Percentiles rank a stretch among this genome's conserved stretches.
These are phyloP conservation scores for Epinephelus cyanopodus DNA, from an alignment of 2,113 vertebrate species.

Conservation along the genomic window DNA sequence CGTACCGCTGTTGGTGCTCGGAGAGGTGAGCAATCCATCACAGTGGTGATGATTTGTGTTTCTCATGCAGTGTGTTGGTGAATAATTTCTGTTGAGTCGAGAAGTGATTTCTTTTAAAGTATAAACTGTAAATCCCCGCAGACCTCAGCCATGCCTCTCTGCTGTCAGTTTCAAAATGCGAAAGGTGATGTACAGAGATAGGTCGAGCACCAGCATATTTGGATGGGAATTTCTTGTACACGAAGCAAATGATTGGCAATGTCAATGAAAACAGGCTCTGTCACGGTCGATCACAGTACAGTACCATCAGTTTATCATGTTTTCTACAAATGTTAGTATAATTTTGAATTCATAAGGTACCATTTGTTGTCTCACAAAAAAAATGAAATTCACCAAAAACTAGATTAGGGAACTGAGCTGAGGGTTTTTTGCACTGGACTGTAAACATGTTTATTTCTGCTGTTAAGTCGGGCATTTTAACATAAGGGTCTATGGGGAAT, in stretches of 20 bases:
- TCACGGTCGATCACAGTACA: background rate
- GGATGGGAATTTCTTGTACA: background rate
- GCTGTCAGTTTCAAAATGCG: background rate
- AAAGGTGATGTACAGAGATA: background rate
- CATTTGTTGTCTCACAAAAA: too few species aligned
- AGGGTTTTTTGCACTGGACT: too few species aligned
- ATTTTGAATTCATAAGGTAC: too few species aligned
- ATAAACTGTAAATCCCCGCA: background rate
- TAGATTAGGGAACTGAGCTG: background rate
- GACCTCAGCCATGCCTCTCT: background rate
- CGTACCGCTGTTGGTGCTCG: conserved; percentile 10
- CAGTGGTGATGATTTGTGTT: conserved; percentile 29
- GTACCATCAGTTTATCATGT: background rate
- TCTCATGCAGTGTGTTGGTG: conserved; percentile 6
- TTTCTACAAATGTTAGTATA: background rate
- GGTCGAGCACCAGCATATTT: background rate
- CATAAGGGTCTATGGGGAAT: too few species aligned
- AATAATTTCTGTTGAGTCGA: conserved; percentile 25
- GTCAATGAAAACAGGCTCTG: background rate
- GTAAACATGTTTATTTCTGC: too few species aligned
- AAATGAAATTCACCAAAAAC: background rate
- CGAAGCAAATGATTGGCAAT: background rate
- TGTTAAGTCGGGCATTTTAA: too few species aligned
- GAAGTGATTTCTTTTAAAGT: background rate
- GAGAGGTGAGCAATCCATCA: conserved; percentile 40